Conservation (phyloP, 2,113 vertebrate species). For the Probosciger aterrimus region DNA sequence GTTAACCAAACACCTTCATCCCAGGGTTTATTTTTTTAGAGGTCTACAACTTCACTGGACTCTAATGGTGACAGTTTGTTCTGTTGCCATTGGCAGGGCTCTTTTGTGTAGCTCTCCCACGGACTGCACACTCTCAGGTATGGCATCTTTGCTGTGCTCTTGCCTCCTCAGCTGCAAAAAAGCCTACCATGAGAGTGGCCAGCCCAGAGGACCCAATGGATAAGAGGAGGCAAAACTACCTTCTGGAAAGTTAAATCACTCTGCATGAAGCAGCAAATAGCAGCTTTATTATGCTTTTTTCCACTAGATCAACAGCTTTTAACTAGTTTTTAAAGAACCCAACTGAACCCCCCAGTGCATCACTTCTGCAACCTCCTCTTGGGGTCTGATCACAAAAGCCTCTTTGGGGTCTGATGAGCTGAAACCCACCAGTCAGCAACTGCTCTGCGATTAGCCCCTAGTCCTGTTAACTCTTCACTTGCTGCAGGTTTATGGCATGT, state of each 20-base stretch:
- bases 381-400: neutral
- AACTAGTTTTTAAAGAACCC: neutral
- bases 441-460: neutral
- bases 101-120: neutral
- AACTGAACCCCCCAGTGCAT: neutral
- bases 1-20: neutral
- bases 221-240: neutral
- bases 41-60: neutral
- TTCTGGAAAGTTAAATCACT: neutral
- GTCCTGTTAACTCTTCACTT: neutral
- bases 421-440: neutral
- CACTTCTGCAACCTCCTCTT: rapidly evolving
- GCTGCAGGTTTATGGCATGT: neutral
- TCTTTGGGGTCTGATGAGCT: neutral
- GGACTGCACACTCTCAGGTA: neutral
- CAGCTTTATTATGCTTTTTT: neutral
- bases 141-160: rapidly evolving
- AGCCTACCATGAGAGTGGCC: rapidly evolving
- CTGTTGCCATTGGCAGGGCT: neutral
- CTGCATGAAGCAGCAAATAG: neutral
- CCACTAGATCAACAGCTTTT: neutral
- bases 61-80: neutral
- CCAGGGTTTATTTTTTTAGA: neutral
- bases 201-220: neutral
- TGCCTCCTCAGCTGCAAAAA: neutral